These are phyloP conservation scores for Pristionchus japonicus DNA, from an alignment of 2,888 invertebrate species.

Conservation along the genomic window DNA sequence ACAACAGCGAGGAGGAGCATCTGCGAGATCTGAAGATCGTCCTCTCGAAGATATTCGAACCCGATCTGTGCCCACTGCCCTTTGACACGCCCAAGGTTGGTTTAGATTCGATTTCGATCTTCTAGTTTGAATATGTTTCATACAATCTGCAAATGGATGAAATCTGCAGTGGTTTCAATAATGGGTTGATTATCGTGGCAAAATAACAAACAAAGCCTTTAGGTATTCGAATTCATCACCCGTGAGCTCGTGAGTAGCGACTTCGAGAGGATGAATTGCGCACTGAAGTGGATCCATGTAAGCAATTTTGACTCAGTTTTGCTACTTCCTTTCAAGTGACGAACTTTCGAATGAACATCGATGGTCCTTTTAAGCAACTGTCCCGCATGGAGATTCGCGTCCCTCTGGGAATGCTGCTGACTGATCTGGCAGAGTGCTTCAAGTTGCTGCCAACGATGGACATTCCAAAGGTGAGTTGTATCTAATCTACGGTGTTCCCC, in stretches of 20 bases:
- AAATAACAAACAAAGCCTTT: constrained; percentile 70
- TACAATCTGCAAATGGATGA: background rate
- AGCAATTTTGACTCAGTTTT: constrained; percentile 17
- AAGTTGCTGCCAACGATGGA: constrained; percentile 48
- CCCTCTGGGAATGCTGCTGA: constrained; percentile 76
- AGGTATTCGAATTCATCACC: constrained; percentile 93
- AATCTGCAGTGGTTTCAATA: background rate
- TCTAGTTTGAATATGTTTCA: background rate
- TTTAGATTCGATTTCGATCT: background rate
- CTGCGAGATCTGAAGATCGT: constrained; percentile 87
- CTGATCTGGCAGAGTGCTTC: constrained; percentile 73
- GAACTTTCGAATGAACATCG: background rate
- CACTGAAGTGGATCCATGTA: constrained; percentile 78
- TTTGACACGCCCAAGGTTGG: constrained; percentile 95
- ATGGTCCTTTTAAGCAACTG: constrained; percentile 75
- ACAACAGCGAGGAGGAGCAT: constrained; percentile 76
- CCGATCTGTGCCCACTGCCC: constrained; percentile 93
- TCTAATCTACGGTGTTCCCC: background rate
- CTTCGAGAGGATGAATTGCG: constrained; percentile 77
- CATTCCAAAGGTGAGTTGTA: background rate
- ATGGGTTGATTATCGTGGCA: background rate
- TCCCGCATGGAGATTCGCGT: constrained; percentile 77
- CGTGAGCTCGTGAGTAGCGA: constrained; percentile 82
- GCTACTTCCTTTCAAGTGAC: background rate
- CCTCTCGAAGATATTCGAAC: constrained; percentile 92